Evolutionary conservation across 2,113 vertebrate species (phyloP), one percentile per base, ranked within the genome.

Genomic region (Trochalopteron elliotii): DNA sequence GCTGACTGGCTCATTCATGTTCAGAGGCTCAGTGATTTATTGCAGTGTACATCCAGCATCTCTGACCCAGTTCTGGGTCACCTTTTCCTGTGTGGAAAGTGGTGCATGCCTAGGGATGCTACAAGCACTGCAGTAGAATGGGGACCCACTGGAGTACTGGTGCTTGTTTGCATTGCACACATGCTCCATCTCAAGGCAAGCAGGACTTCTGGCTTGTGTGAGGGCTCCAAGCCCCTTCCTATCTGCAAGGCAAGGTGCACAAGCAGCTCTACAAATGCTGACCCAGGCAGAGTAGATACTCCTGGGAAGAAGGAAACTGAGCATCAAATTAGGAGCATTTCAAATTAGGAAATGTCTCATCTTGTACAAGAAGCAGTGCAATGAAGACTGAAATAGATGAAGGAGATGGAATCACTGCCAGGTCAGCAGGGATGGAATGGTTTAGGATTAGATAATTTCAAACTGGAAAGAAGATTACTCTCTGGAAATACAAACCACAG

Each of bases 1-100:
- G 68, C 65, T 92, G 93, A 93, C 60, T 94, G 88, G 44, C 37
- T 95, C 76, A 77, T 82, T 81, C 47, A 35, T 42, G 47, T 68
- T 86, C 37, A 81, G 76, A 95, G n/a, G 79, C 72, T 90, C 71
- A 71, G 59, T 0, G 1, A 44, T 81, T 93, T 88, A 86, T 88
- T 69, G 31, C 65, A 80, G 59, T 2, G 2, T 11, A 55, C 16
- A 61, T 15, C 20, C 70, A 93, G 49, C 33, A 27, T 14, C 35
- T 81, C 83, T 77, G 79, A 30, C 28, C 39, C 39, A 28, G 16
- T 59, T 75, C 69, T 91, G 60, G 69, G 30, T 45, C 56, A 37
- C 49, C 42, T 89, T 44, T 59, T 68, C 37, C 22, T 1, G 1
- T 40, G 39, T 64, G 60, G 68, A 88, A 90, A 61, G 39, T 50